Conservation (phyloP, 2,113 vertebrate species). For the Grallaria varia region DNA sequence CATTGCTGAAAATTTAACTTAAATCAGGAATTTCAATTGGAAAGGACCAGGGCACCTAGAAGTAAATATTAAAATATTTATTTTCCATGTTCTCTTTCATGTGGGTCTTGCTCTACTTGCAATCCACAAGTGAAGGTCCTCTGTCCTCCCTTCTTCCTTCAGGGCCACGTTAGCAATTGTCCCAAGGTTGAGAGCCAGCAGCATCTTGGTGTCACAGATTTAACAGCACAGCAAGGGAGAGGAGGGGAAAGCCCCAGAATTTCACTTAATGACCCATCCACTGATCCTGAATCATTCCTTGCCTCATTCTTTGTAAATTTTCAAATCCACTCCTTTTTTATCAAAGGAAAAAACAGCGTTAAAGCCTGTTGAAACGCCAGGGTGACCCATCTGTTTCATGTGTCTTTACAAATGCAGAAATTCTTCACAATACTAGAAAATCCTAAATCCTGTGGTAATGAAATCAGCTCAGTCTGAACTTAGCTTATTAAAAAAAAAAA, state of each 20-base stretch:
- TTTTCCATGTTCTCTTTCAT: not conserved
- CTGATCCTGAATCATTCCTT: not conserved
- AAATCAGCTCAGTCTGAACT: not conserved
- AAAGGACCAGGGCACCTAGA: not conserved
- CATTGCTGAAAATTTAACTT: not conserved
- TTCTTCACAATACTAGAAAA: not conserved
- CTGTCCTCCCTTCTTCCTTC: not conserved
- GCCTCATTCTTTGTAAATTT: not conserved
- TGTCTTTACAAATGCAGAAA: not conserved
- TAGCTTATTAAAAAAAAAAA: not conserved
- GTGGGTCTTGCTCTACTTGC: not conserved
- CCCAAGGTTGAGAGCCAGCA: not conserved
- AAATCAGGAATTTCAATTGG: not conserved
- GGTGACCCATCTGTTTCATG: not conserved
- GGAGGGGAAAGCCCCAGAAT: not conserved
- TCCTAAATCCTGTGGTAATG: not conserved
- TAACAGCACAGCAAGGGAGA: not conserved
- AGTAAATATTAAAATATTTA: not conserved
- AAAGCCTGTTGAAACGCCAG: not conserved
- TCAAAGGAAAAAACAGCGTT: not conserved
- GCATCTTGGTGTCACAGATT: not conserved
- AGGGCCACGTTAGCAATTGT: accelerated
- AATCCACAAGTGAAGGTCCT: not conserved
- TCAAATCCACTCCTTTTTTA: not conserved
- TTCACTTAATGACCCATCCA: not conserved